Evolutionary conservation across 1,140 invertebrate species (phyloP), one percentile per base, ranked within the genome.

Genomic region (Heliconius congener): DNA sequence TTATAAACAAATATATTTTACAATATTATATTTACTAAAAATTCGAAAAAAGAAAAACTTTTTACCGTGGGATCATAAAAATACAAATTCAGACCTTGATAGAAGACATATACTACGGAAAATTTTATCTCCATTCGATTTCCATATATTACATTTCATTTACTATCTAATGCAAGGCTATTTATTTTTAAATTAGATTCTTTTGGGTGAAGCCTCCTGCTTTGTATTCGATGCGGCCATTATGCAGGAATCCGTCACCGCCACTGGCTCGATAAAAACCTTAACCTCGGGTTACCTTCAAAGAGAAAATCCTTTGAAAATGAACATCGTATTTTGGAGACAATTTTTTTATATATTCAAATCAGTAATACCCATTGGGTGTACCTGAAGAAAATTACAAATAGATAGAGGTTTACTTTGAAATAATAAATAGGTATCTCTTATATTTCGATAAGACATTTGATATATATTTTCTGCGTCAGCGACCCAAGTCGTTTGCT

Each of bases 121-220:
- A 79, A 46, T 70, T 75, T 66, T 66, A 66, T 66, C 60, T 66
- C 27, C 23, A 77, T 74, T 55, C 74, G 71, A 71, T 81, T 76
- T 76, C 74, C 57, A 76, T 70, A 76, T 80, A 80, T 73, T 80
- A 73, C 74, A 71, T 76, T 80, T 80, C 78, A 66, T 76, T 70
- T 70, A 81, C 78, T 79, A 80, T 80, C 57, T 82, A 73, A 76
- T 73, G 57, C n/a, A 78, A 52, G 83, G 83, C 83, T 86, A 87
- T 88, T 87, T 86, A 83, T 87, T 87, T 86, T 90, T 86, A 90
- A 91, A 91, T 91, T 90, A 87, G 88, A 91, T 91, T 89, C 76
- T 77, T 83, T 84, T 87, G 86, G 87, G 75, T 86, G 83, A 84
- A 80, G 81, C 80, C 84, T 83, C 78, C 82, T 84, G 81, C 86